Base-by-base conservation (phyloP, 2,113 vertebrate genomes). In the Pungitius pungitius region DNA sequence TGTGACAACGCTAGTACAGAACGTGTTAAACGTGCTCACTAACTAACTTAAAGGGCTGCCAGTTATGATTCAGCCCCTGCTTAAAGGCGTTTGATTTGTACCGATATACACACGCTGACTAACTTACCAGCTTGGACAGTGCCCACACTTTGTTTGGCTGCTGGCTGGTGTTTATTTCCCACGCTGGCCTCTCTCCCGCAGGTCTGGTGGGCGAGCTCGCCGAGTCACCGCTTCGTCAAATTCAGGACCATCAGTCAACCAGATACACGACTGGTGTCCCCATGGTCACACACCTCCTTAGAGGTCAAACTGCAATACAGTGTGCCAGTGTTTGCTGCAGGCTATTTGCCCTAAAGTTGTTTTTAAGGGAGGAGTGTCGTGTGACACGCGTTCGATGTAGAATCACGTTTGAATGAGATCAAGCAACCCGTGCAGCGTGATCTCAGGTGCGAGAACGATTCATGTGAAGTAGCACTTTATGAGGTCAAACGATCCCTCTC, bases 101-200 rank as follows among this genome's bases (percentile, higher is more conserved):
- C 78, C 70, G 51, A 73, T 76, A 60, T 68, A 45, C 69, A 83
- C 79, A 85, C n/a, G n/a, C 54, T 58, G 67, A 78, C 73, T 59
- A 64, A 64, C 18, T 47, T 49, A 63, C 42, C 45, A 66, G 66
- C 63, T 84, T 80, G 85, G 77, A 80, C 65, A 43, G 80, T 45
- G 78, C 80, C 75, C 80, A 73, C 78, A 71, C 75, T 84, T 80
- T 72, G 68, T 81, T 82, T 87, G 74, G 74, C 70, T 73, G 54
- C 22, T 69, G 40, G 58, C 62, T 69, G 76, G 79, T 77, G 78
- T 86, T 88, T 77, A 84, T 87, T 81, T 85, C 89, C 76, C 77
- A 79, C 24, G 55, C 72, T 80, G 75, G 71, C 64, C 51, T 79
- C 65, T 62, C 49, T 82, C 37, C 6, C 22, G n/a, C 64, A 70